Conservation (phyloP, 2,113 vertebrate genomes). For the Nothocercus nigrocapillus region DNA sequence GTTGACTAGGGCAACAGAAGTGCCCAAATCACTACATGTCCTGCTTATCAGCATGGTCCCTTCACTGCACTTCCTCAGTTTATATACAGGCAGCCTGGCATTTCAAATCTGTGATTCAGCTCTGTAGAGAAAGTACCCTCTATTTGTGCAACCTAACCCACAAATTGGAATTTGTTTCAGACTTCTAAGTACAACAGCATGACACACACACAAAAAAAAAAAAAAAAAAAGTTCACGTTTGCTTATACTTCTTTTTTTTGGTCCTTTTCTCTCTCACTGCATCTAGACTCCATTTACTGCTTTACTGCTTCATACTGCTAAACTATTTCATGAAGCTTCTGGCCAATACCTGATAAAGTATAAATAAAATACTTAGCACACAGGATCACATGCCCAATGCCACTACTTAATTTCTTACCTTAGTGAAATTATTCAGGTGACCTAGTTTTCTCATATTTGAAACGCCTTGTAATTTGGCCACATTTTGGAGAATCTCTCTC, state of each 20-base stretch:
- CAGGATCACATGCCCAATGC: background rate
- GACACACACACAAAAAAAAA: no score
- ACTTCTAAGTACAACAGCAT: background rate
- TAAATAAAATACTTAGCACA: background rate
- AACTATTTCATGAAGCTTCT: background rate
- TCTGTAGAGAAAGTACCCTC: background rate
- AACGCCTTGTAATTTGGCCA: slow-evolving; percentile 95
- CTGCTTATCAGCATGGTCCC: background rate
- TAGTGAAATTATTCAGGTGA: slow-evolving; percentile 98
- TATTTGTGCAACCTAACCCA: background rate
- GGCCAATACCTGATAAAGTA: background rate
- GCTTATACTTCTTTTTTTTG: background rate
- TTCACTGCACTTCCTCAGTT: background rate
- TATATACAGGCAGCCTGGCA: background rate
- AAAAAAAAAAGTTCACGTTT: background rate
- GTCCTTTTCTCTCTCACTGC: background rate
- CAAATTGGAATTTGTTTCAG: background rate
- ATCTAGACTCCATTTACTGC: background rate
- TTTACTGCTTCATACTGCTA: background rate
- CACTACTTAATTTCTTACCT: slow-evolving; percentile 81
- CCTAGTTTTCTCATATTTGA: slow-evolving; percentile 99
- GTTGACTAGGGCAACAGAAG: background rate
- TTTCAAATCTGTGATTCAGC: background rate
- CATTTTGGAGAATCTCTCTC: slow-evolving; percentile 98
- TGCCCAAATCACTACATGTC: background rate